phyloP scores from a whole-genome alignment of 1,140 invertebrate genomes.

The Liolophura sinensis region DNA sequence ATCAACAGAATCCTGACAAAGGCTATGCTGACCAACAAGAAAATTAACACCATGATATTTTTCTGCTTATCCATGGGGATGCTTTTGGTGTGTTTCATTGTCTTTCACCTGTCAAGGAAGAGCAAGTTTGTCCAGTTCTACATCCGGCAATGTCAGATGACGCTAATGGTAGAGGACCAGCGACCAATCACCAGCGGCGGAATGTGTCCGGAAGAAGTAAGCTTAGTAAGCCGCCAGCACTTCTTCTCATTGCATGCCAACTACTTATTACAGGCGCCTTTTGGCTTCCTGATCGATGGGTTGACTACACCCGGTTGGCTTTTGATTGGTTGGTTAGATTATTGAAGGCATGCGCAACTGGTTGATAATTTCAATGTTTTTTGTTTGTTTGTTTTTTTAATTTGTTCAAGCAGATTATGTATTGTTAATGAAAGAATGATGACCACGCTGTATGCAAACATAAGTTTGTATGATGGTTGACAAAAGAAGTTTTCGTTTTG shows the following conservation, averaged over 20 bases:
- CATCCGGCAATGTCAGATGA: constrained; percentile 67
- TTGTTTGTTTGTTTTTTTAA: constrained; percentile 3
- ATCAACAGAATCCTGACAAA: constrained; percentile 83
- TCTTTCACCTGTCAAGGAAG: constrained; percentile 75
- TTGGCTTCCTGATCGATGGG: neutral
- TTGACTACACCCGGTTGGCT: neutral
- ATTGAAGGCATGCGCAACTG: neutral
- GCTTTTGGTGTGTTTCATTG: constrained; percentile 73
- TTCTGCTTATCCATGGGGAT: constrained; percentile 77
- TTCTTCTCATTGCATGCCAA: neutral
- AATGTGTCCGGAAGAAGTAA: constrained; percentile 36
- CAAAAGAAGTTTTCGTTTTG: too few relatives aligned
- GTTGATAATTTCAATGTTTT: neutral
- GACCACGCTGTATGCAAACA: too few relatives aligned
- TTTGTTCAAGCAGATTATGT: neutral
- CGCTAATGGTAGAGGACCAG: constrained; percentile 23
- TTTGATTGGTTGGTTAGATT: neutral
- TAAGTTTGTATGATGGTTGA: too few relatives aligned
- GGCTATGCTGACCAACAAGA: constrained; percentile 71
- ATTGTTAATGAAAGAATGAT: too few relatives aligned
- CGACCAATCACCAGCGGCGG: constrained; percentile 18
- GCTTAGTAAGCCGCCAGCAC: constrained; percentile 23
- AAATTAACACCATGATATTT: constrained; percentile 82
- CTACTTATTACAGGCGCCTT: neutral
- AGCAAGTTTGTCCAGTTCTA: constrained; percentile 85